Evolutionary conservation across 2,113 vertebrate species (phyloP).

Genomic region (Tauraco erythrolophus): DNA sequence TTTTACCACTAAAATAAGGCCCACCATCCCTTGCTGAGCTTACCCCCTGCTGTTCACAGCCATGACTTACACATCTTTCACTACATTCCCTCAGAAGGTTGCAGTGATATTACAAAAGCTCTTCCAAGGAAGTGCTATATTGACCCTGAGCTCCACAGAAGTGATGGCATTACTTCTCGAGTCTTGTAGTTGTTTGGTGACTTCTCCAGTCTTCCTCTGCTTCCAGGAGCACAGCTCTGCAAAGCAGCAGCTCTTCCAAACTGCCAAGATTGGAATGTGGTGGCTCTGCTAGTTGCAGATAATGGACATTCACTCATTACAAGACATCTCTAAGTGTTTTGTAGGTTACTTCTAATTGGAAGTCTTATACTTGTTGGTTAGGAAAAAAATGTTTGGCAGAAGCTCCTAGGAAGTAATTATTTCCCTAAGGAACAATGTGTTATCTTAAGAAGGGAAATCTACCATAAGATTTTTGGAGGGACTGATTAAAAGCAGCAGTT

Average conservation of each 20-base stretch:
- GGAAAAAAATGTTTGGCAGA: not conserved
- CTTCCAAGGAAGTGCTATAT: not conserved
- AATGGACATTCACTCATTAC: not conserved
- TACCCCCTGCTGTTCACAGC: not conserved
- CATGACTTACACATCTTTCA: not conserved
- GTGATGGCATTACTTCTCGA: fast-evolving
- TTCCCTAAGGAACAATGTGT: not conserved
- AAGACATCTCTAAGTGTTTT: not conserved
- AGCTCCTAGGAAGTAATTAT: not conserved
- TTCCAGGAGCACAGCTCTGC: not conserved
- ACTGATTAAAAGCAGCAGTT: not conserved
- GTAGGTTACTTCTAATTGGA: not conserved
- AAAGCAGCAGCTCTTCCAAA: not conserved
- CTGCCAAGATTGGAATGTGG: not conserved
- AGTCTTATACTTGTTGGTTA: fast-evolving
- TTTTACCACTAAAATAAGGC: not conserved
- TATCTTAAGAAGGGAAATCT: not conserved
- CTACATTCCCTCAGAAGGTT: not conserved
- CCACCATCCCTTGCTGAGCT: not conserved
- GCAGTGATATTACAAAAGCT: not conserved
- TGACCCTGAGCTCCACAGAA: not conserved
- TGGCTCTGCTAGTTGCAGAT: not conserved
- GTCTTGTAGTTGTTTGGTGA: not conserved
- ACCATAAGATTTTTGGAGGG: not conserved
- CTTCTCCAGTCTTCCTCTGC: not conserved